Percentiles rank a stretch among this genome's conserved stretches.
phyloP scores from a whole-genome alignment of 2,797 vertebrate genomes.

The Thripadectes ignobilis region DNA sequence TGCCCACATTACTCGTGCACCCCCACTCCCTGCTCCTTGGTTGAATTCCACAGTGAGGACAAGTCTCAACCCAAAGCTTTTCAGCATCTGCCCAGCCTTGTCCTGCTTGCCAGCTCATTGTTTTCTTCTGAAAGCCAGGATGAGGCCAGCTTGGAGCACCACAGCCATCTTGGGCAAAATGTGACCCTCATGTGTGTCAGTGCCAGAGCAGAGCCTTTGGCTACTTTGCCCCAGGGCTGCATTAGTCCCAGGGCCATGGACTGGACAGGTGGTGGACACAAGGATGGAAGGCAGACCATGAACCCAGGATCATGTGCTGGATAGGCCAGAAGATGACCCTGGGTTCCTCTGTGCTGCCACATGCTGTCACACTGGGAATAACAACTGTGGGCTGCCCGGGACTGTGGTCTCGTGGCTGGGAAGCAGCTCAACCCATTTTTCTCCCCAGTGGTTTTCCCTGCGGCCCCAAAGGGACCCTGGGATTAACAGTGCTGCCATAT shows the following conservation, averaged over 20 bases:
- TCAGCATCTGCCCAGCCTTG: not conserved
- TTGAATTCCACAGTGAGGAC: not conserved
- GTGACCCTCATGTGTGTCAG: fast-evolving
- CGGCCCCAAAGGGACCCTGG: not conserved
- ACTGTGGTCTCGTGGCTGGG: not conserved
- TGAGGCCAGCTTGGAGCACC: not conserved
- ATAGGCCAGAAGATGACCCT: not conserved
- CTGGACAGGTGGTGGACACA: not conserved
- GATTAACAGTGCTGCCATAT: fast-evolving
- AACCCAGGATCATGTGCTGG: not conserved
- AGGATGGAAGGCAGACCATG: not conserved
- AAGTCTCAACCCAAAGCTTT: not conserved
- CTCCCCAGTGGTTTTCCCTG: not conserved
- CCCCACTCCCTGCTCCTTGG: not conserved
- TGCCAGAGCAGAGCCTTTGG: not conserved
- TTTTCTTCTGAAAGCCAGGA: not conserved
- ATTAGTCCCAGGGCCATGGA: not conserved
- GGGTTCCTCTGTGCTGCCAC: not conserved
- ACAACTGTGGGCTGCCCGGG: fast-evolving
- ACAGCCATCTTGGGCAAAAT: not conserved
- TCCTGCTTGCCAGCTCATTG: not conserved
- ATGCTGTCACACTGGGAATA: not conserved
- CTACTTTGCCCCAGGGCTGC: not conserved
- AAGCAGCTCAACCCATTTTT: not conserved
- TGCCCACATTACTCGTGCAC: not conserved